These are phyloP conservation scores for Austrolebias charrua DNA, from an alignment of 2,797 vertebrate species.

Conservation along the genomic window DNA sequence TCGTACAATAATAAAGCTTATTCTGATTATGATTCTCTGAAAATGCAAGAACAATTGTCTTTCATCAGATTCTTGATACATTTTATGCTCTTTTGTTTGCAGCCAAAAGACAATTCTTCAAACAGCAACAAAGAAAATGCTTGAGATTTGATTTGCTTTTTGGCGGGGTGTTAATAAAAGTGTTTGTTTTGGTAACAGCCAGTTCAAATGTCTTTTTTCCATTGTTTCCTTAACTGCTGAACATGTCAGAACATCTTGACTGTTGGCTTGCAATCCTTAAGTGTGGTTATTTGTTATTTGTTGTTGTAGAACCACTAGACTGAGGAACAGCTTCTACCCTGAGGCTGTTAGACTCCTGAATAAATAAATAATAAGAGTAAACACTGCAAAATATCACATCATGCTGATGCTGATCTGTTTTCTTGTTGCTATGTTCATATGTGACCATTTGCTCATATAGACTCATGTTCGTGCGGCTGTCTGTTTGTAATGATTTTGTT, in stretches of 20 bases:
- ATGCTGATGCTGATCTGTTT: too few species aligned
- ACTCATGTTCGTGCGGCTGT: too few species aligned
- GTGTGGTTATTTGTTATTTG: background rate
- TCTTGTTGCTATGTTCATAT: too few species aligned
- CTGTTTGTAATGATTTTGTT: too few species aligned
- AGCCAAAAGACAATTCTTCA: conserved; percentile 36
- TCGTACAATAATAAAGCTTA: too few species aligned
- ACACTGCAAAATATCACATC: too few species aligned
- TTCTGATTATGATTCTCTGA: conserved; percentile 5
- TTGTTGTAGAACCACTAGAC: too few species aligned
- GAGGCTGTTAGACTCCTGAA: too few species aligned
- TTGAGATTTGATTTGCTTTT: conserved; percentile 23
- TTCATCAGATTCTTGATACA: conserved; percentile 37
- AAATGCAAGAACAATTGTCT: conserved; percentile 26
- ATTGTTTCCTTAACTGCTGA: conserved; percentile 32
- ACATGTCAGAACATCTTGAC: conserved; percentile 18
- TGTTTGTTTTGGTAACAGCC: conserved; percentile 34
- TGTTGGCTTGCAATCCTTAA: background rate
- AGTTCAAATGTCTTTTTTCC: conserved; percentile 19
- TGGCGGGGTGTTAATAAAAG: conserved; percentile 22
- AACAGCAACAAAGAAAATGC: conserved; percentile 16
- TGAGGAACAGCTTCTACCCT: too few species aligned
- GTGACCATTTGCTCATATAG: too few species aligned
- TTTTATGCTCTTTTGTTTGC: conserved; percentile 53
- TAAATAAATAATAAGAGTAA: too few species aligned